phyloP scores from a whole-genome alignment of 2,113 vertebrate species.

The Clarias batrachus region DNA sequence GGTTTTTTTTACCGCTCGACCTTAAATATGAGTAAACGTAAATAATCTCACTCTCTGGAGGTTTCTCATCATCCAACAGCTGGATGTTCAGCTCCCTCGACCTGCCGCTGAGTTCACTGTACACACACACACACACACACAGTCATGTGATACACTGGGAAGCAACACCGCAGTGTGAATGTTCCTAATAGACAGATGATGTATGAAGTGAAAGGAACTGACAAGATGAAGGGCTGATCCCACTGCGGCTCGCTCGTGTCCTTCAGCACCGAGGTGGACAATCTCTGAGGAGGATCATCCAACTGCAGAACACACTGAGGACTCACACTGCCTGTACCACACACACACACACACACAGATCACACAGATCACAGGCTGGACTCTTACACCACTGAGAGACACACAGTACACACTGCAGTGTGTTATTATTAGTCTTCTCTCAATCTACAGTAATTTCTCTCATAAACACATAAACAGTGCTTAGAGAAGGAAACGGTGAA shows the following conservation, averaged over 20 bases:
- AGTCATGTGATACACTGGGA: not conserved
- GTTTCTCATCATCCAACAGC: conserved; percentile 73
- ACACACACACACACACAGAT: conserved; percentile 44
- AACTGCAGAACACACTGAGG: conserved; percentile 77
- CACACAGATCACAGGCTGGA: not conserved
- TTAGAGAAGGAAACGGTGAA: not conserved
- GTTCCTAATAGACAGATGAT: not conserved
- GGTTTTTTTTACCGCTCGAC: not conserved
- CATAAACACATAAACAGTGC: not conserved
- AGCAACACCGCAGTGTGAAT: not conserved
- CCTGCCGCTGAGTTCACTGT: conserved; percentile 90
- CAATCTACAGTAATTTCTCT: not conserved
- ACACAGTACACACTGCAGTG: too few relatives aligned
- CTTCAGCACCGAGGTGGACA: conserved; percentile 74
- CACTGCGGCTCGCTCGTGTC: conserved; percentile 75
- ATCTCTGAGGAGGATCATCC: conserved; percentile 86
- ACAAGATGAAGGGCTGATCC: conserved; percentile 94
- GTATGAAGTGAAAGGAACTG: conserved; percentile 60
- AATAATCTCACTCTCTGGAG: conserved; percentile 77
- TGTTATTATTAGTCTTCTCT: not conserved
- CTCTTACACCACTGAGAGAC: too few relatives aligned
- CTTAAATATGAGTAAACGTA: not conserved
- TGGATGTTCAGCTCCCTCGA: conserved; percentile 86
- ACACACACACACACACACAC: conserved; percentile 35
- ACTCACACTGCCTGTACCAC: conserved; percentile 70